A percentile compares a stretch with the other conserved stretches of the same genome.
phyloP scores from a whole-genome alignment of 2,888 invertebrate species.

The Congeria kusceri region DNA sequence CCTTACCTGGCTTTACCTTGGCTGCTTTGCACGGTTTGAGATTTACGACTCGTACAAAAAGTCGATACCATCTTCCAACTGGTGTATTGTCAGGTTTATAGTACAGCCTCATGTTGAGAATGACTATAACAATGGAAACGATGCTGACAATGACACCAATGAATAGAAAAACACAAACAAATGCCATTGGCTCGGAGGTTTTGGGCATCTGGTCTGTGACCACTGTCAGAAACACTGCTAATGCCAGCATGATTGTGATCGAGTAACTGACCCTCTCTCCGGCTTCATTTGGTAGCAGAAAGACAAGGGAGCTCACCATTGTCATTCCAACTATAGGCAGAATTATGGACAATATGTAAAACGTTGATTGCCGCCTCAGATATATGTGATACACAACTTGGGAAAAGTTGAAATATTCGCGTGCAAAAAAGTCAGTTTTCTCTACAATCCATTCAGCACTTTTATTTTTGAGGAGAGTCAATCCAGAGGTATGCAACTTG shows the following conservation, averaged over 20 bases:
- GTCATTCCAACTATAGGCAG: conserved; percentile 23
- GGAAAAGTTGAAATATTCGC: background rate
- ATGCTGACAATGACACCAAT: conserved; percentile 21
- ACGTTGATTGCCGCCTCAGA: conserved; percentile 12
- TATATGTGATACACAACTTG: conserved; percentile 7
- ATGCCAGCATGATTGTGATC: conserved; percentile 27
- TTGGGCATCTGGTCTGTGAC: conserved; percentile 27
- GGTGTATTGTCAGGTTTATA: conserved; percentile 3
- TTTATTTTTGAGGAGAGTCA: background rate
- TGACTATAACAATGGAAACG: conserved; percentile 12
- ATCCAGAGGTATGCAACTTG: background rate
- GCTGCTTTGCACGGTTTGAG: background rate
- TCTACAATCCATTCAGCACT: background rate
- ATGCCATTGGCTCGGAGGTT: conserved; percentile 18
- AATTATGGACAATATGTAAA: conserved; percentile 28
- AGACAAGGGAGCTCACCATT: conserved; percentile 5
- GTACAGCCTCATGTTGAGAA: conserved; percentile 22
- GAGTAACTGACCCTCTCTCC: conserved; percentile 30
- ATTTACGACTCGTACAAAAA: conserved; percentile 1
- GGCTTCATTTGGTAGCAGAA: conserved; percentile 25
- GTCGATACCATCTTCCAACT: conserved; percentile 6
- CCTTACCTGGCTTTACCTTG: too few relatives aligned
- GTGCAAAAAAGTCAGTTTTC: background rate
- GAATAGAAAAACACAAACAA: conserved; percentile 18
- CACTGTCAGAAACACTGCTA: conserved; percentile 31